phyloP scores from a whole-genome alignment of 2,797 vertebrate genomes.

The Typhlichthys subterraneus region DNA sequence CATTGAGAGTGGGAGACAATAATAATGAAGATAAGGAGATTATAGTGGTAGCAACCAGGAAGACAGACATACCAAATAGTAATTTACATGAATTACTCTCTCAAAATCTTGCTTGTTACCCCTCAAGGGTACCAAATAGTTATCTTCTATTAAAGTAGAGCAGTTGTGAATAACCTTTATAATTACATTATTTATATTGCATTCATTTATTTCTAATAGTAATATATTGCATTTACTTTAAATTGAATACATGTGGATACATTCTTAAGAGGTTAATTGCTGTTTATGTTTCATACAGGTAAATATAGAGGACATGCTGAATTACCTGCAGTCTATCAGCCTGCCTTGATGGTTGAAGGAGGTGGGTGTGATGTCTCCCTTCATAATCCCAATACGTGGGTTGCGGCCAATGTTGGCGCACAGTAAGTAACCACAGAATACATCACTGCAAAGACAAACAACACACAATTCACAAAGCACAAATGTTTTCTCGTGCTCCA shows the following conservation, averaged over 20 bases:
- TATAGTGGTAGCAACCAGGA: too few species aligned
- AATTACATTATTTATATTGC: too few species aligned
- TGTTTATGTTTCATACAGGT: neutral
- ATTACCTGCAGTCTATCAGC: conserved; percentile 95
- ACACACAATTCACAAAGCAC: neutral
- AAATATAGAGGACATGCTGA: neutral
- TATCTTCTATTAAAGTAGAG: too few species aligned
- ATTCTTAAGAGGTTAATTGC: too few species aligned
- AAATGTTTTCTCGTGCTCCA: too few species aligned
- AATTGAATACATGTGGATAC: too few species aligned
- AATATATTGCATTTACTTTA: too few species aligned
- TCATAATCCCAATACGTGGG: conserved; percentile 91
- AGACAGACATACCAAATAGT: neutral
- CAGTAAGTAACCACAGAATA: conserved; percentile 96
- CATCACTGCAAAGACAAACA: conserved; percentile 81
- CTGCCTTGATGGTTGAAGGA: conserved; percentile 95
- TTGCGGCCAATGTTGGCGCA: conserved; percentile 89
- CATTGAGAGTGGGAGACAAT: conserved; percentile 6
- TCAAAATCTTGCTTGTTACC: too few species aligned
- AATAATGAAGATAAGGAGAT: neutral
- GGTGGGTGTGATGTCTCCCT: conserved; percentile 91
- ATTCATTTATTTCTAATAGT: too few species aligned
- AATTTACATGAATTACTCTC: too few species aligned
- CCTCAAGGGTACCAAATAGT: too few species aligned
- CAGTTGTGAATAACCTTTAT: too few species aligned